Conservation (phyloP, 2,888 invertebrate genomes). For the Xanthia icteritia region DNA sequence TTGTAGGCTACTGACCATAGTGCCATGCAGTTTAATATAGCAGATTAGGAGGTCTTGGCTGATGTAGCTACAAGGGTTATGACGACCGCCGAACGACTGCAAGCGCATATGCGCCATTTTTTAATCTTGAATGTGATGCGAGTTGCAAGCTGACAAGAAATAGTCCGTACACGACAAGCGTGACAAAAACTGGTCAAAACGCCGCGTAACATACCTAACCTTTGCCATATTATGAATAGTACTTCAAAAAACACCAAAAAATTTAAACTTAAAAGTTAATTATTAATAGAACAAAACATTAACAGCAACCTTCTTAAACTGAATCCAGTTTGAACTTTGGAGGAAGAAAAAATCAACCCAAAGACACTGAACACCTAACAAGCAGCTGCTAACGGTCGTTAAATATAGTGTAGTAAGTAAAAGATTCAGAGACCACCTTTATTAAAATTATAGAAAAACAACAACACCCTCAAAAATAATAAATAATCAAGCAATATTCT, state of each 20-base stretch:
- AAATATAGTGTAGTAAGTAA: background rate
- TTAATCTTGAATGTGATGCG: constrained; percentile 1
- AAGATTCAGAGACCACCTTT: background rate
- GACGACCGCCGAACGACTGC: constrained; percentile 22
- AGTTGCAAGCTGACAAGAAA: background rate
- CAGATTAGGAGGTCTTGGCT: constrained; percentile 39
- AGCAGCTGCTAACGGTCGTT: background rate
- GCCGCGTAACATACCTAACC: background rate
- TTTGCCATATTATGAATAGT: background rate
- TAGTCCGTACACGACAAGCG: background rate
- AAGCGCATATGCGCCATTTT: background rate
- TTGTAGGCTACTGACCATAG: constrained; percentile 22
- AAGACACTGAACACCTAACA: background rate
- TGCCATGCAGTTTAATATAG: constrained; percentile 48
- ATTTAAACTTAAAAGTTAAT: background rate
- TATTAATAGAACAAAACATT: background rate
- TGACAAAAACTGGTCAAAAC: background rate
- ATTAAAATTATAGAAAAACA: constrained; percentile 4
- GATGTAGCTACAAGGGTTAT: constrained; percentile 17
- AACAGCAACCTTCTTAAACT: background rate
- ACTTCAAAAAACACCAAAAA: background rate
- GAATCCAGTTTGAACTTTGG: background rate
- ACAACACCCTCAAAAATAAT: constrained; percentile 13
- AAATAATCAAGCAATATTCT: background rate
- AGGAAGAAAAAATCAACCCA: background rate